phyloP scores from a whole-genome alignment of 2,888 invertebrate genomes.

The Spodoptera exigua region DNA sequence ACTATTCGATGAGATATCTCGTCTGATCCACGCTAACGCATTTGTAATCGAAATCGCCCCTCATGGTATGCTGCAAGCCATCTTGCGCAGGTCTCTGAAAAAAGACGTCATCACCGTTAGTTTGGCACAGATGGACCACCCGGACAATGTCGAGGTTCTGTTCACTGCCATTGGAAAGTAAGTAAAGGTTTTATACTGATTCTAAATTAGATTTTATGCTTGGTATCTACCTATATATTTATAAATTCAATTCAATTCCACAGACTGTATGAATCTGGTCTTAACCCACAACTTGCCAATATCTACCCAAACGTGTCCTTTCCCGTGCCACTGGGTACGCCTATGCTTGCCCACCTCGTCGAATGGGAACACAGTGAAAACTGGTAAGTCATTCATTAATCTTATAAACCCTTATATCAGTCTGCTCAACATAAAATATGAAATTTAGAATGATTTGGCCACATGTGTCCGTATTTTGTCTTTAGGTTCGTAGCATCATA shows the following conservation, averaged over 20 bases:
- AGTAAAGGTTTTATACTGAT: neutral
- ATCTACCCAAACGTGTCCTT: constrained; percentile 18
- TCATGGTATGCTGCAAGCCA: constrained; percentile 9
- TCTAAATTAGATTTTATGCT: neutral
- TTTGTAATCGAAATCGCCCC: constrained; percentile 13
- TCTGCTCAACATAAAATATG: too few relatives aligned
- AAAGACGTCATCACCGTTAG: neutral
- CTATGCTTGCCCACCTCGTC: constrained; percentile 7
- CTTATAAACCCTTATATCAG: too few relatives aligned
- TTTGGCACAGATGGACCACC: neutral
- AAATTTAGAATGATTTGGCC: too few relatives aligned
- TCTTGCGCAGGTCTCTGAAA: neutral
- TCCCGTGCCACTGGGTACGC: constrained; percentile 5
- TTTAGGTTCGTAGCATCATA: constrained; percentile 91
- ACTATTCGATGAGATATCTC: constrained; percentile 8
- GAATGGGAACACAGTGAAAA: constrained; percentile 17
- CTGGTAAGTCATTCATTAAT: constrained; percentile 10
- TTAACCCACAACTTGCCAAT: constrained; percentile 3
- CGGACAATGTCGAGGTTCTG: constrained; percentile 1
- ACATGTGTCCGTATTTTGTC: neutral
- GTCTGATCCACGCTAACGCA: constrained; percentile 6
- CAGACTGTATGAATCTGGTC: constrained; percentile 4
- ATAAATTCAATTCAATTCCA: neutral
- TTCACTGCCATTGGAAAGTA: constrained; percentile 6
- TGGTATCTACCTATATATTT: neutral